phyloP scores from a whole-genome alignment of 2,797 vertebrate species.

The Oreochromis grahami region DNA sequence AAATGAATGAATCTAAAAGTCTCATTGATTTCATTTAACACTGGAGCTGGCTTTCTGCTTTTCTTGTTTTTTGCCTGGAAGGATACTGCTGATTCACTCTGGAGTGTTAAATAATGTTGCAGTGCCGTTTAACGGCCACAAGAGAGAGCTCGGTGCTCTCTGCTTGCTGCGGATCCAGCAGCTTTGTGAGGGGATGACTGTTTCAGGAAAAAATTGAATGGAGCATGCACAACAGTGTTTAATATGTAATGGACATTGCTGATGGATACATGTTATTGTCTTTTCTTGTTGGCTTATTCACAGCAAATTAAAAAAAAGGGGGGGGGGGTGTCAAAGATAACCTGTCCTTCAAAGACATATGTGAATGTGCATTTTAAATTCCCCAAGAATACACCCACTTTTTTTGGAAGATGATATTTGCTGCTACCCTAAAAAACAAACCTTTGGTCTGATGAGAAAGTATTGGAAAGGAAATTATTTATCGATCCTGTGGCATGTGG shows the following conservation, averaged over 20 bases:
- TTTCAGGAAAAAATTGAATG: constrained; percentile 23
- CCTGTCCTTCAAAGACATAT: background rate
- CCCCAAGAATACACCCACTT: background rate
- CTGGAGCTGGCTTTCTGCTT: background rate
- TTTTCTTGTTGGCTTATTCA: background rate
- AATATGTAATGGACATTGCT: background rate
- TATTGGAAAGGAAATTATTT: constrained; percentile 69
- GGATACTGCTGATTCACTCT: constrained; percentile 72
- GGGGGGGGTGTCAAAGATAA: background rate
- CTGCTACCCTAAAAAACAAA: constrained; percentile 21
- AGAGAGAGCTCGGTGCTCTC: constrained; percentile 64
- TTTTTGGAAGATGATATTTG: constrained; percentile 26
- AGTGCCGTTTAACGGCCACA: constrained; percentile 65
- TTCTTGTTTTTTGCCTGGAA: constrained; percentile 10
- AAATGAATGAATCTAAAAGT: constrained; percentile 15
- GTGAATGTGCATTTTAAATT: background rate
- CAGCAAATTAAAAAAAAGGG: background rate
- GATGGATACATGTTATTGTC: background rate
- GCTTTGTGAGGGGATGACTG: background rate
- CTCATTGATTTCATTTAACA: constrained; percentile 10
- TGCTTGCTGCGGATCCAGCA: constrained; percentile 6
- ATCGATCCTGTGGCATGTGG: constrained; percentile 55
- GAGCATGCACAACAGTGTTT: background rate
- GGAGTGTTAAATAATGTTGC: constrained; percentile 52
- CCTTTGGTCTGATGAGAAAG: constrained; percentile 26